Percentiles rank a stretch among this genome's conserved stretches.
phyloP scores from a whole-genome alignment of 2,797 vertebrate species.

The Coracias cyanogaster region DNA sequence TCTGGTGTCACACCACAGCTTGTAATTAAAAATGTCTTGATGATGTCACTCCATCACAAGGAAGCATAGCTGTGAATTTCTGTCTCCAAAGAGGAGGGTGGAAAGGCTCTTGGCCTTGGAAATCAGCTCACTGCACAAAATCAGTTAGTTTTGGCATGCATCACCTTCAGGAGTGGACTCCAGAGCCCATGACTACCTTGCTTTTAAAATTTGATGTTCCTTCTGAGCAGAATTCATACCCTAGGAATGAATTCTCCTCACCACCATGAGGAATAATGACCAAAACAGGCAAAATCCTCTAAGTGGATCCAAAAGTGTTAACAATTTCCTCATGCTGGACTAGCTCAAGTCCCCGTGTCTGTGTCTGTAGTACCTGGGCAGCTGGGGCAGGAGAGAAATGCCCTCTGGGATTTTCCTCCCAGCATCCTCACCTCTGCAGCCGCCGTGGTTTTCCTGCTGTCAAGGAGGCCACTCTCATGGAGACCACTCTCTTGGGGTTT shows the following conservation, averaged over 20 bases:
- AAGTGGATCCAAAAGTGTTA: neutral
- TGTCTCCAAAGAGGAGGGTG: neutral
- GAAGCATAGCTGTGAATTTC: neutral
- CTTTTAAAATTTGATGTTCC: neutral
- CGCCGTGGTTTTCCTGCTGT: neutral
- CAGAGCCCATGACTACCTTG: neutral
- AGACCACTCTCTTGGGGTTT: accelerated
- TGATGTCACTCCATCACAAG: neutral
- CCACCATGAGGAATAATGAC: neutral
- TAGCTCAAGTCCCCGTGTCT: neutral
- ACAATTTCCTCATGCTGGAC: neutral
- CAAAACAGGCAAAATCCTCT: neutral
- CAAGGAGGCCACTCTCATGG: accelerated
- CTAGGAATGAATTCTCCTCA: no score
- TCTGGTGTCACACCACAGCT: accelerated
- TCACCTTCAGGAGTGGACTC: neutral
- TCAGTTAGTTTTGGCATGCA: neutral
- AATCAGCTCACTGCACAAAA: neutral
- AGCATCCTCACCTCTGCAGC: neutral
- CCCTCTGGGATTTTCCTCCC: neutral
- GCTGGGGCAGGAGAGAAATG: neutral
- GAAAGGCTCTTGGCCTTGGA: neutral
- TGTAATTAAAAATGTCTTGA: constrained; percentile 4
- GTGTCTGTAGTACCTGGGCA: neutral
- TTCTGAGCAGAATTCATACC: neutral